Evolutionary conservation across 1,140 invertebrate genomes (phyloP).

Genomic region (Drosophila simulans): DNA sequence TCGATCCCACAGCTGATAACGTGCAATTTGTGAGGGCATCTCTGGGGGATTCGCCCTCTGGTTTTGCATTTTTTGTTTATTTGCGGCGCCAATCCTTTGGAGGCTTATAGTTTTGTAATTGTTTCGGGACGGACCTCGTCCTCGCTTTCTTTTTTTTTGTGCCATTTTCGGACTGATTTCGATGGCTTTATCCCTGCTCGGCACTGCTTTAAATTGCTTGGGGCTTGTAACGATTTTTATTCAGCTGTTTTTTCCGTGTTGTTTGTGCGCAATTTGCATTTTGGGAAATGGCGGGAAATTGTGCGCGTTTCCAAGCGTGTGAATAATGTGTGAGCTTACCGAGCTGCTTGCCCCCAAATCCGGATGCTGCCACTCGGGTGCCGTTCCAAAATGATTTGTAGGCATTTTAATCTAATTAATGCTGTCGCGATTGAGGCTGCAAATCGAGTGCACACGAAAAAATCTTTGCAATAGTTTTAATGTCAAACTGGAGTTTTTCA

Average conservation of each 20-base stretch:
- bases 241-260: slow-evolving; percentile 3
- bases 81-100: slow-evolving; percentile 63
- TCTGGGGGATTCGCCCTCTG: slow-evolving; percentile 13
- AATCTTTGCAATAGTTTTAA: background rate
- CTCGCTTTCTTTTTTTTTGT: slow-evolving; percentile 42
- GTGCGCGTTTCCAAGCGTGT: slow-evolving; percentile 68
- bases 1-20: slow-evolving; percentile 59
- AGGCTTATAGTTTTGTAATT: slow-evolving; percentile 82
- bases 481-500: background rate
- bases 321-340: slow-evolving; percentile 80
- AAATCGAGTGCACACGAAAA: slow-evolving; percentile 7
- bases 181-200: slow-evolving; percentile 19
- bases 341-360: slow-evolving; percentile 28
- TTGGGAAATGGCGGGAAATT: slow-evolving; percentile 60
- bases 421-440: slow-evolving; percentile 43
- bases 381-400: slow-evolving; percentile 76
- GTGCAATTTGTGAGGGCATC: slow-evolving; percentile 35
- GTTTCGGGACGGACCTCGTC: slow-evolving; percentile 49
- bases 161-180: slow-evolving; percentile 70
- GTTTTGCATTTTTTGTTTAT: slow-evolving; percentile 69
- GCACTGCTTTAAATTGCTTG: slow-evolving; percentile 61
- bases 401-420: slow-evolving; percentile 77
- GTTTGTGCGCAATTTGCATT: slow-evolving; percentile 69
- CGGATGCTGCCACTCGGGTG: slow-evolving; percentile 50
- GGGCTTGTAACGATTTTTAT: slow-evolving; percentile 32